phyloP scores from a whole-genome alignment of 1,140 invertebrate genomes.

The Homarus americanus region DNA sequence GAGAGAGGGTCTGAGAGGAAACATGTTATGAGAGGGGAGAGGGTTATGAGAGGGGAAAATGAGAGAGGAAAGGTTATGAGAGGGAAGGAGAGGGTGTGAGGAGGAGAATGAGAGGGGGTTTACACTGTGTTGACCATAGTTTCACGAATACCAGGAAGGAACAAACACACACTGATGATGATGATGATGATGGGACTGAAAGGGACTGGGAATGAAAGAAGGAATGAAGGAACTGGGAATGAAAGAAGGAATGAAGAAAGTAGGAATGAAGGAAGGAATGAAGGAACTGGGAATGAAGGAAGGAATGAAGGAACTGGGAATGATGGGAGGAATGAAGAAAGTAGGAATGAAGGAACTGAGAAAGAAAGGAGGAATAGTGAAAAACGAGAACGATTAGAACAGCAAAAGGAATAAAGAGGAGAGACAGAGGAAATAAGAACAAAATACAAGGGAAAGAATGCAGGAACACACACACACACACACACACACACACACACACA shows the following conservation, averaged over 20 bases:
- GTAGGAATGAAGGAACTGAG: background rate
- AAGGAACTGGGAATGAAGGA: too few species aligned
- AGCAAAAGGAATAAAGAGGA: background rate
- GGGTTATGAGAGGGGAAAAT: too few species aligned
- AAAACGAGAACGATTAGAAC: background rate
- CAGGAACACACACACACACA: conserved; percentile 13
- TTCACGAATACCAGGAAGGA: background rate
- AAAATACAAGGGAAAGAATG: background rate
- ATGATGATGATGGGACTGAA: background rate
- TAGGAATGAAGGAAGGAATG: too few species aligned
- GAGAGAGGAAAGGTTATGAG: background rate
- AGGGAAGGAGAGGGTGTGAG: background rate
- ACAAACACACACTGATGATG: background rate
- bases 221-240: too few species aligned
- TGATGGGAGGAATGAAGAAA: background rate
- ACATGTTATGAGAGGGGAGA: background rate
- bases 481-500: conserved; percentile 29
- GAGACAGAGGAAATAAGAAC: too few species aligned
- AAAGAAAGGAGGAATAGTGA: background rate
- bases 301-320: background rate
- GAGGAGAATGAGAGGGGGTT: background rate
- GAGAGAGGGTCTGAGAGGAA: background rate
- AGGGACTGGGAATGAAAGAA: too few species aligned
- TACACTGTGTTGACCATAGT: background rate
- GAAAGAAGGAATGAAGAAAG: too few species aligned